Conservation (phyloP, 2,797 vertebrate species). For the Melopsittacus undulatus region DNA sequence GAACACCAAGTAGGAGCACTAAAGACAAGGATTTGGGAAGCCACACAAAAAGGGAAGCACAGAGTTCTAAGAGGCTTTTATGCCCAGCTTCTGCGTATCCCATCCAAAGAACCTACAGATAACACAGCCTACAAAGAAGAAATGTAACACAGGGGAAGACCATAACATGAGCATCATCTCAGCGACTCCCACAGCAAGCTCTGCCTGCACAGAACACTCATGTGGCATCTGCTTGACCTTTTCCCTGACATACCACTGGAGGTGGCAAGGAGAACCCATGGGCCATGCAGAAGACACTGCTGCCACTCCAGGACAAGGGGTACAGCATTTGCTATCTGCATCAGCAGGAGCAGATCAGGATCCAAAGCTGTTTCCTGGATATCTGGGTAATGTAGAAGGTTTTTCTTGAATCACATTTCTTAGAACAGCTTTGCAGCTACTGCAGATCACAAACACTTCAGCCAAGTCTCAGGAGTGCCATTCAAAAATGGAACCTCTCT, state of each 20-base stretch:
- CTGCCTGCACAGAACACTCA: background rate
- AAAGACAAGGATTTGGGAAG: background rate
- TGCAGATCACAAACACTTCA: constrained; percentile 29
- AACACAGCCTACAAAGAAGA: background rate
- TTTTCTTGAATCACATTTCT: background rate
- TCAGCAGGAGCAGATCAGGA: background rate
- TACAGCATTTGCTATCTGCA: background rate
- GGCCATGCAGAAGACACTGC: background rate
- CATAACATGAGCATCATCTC: background rate
- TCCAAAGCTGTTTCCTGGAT: background rate
- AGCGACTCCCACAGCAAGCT: background rate
- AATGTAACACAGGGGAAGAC: background rate
- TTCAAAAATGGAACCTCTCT: constrained; percentile 23
- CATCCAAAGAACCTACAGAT: background rate
- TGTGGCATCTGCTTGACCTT: background rate
- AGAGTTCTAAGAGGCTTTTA: background rate
- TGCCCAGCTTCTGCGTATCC: background rate
- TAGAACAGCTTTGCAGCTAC: background rate
- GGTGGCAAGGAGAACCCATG: background rate
- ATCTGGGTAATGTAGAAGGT: background rate
- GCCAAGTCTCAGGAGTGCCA: constrained; percentile 6
- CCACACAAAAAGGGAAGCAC: background rate
- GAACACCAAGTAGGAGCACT: background rate
- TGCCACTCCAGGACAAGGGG: background rate
- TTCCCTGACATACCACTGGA: background rate